These are phyloP conservation scores for Cantharis rustica DNA, from an alignment of 2,888 invertebrate species.

Conservation along the genomic window DNA sequence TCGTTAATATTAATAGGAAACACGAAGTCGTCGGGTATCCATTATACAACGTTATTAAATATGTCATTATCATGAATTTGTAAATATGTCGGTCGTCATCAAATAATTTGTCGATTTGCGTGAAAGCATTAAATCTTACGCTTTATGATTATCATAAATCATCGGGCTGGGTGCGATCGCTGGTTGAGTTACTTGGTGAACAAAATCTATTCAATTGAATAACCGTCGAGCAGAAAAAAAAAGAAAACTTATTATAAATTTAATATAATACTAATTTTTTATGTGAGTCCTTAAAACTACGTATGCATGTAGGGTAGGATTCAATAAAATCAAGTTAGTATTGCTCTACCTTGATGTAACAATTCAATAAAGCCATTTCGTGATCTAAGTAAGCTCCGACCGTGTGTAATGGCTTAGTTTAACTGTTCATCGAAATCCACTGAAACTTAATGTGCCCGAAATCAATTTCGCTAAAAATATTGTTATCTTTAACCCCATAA, in stretches of 20 bases:
- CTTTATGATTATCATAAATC: not conserved
- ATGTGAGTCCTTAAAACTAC: not conserved
- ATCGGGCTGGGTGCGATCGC: no score
- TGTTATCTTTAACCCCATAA: slow-evolving; percentile 32
- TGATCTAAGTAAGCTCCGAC: slow-evolving; percentile 51
- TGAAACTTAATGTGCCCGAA: slow-evolving; percentile 51
- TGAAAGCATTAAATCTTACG: not conserved
- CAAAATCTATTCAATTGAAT: no score
- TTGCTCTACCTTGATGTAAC: slow-evolving; percentile 32
- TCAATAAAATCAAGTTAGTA: slow-evolving; percentile 22
- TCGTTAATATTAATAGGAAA: not conserved
- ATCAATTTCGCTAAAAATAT: slow-evolving; percentile 55
- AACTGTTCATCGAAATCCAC: slow-evolving; percentile 53
- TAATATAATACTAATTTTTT: not conserved
- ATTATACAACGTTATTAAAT: slow-evolving; percentile 23
- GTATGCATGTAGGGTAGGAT: not conserved
- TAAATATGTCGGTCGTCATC: slow-evolving; percentile 10
- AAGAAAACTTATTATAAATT: no score
- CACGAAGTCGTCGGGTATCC: not conserved
- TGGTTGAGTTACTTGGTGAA: no score
- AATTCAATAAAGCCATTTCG: slow-evolving; percentile 47
- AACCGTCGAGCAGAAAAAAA: no score
- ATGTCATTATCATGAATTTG: slow-evolving; percentile 26
- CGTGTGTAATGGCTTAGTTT: slow-evolving; percentile 54
- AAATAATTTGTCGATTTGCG: not conserved